Percentiles rank a stretch among this genome's conserved stretches.
Conservation (phyloP, 2,888 invertebrate species). For the Lasioglossum marginatum region DNA sequence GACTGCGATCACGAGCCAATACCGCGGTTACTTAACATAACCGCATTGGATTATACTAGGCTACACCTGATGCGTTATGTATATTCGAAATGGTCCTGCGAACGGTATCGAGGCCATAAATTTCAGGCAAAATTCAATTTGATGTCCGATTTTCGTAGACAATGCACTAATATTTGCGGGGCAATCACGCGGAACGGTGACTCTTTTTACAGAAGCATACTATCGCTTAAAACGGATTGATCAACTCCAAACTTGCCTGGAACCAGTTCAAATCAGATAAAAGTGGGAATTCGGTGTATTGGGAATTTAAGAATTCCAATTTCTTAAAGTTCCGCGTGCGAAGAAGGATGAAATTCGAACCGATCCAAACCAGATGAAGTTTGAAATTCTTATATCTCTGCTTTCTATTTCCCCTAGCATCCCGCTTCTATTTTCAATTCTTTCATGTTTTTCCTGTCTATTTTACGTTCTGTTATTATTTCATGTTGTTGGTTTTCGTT, state of each 20-base stretch:
- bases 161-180: not conserved
- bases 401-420: not conserved
- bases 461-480: not conserved
- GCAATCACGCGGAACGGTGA: not conserved
- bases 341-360: not conserved
- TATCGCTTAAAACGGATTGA: not conserved
- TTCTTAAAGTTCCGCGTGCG: not conserved
- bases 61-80: constrained; percentile 12
- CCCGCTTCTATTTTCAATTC: not conserved
- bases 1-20: constrained; percentile 19
- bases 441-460: not conserved
- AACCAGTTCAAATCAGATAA: not conserved
- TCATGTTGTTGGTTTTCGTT: not conserved
- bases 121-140: not conserved
- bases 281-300: not conserved
- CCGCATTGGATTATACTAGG: constrained; percentile 1
- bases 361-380: not conserved
- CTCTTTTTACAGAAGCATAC: too few relatives aligned
- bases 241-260: not conserved
- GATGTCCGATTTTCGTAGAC: not conserved
- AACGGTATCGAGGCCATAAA: not conserved
- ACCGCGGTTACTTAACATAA: constrained; percentile 23
- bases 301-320: constrained; percentile 3
- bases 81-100: not conserved
- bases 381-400: not conserved